Percentiles rank a stretch among this genome's conserved stretches.
phyloP scores from a whole-genome alignment of 2,888 invertebrate species.

The Ctenicera cuprea region DNA sequence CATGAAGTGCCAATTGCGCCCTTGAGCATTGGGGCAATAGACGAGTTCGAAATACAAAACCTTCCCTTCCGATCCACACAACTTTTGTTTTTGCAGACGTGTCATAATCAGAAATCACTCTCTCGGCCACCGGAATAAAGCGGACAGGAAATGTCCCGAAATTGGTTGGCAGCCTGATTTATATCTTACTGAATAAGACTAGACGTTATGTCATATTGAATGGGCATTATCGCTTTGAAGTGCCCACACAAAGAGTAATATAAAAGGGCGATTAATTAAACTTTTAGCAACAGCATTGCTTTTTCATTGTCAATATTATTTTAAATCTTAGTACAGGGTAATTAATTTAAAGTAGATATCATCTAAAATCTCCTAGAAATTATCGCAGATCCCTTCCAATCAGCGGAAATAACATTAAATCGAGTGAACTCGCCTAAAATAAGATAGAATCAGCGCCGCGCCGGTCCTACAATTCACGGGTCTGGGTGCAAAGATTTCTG shows the following conservation, averaged over 20 bases:
- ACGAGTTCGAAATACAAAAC: constrained; percentile 47
- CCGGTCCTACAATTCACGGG: too few relatives aligned
- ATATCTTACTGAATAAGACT: constrained; percentile 20
- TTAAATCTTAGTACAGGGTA: too few relatives aligned
- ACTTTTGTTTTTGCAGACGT: constrained; percentile 45
- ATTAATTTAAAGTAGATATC: too few relatives aligned
- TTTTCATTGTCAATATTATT: too few relatives aligned
- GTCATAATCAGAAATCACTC: constrained; percentile 43
- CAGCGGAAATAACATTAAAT: too few relatives aligned
- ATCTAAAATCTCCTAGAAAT: too few relatives aligned
- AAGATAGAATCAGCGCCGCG: too few relatives aligned
- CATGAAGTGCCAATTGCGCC: constrained; percentile 55
- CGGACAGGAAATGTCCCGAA: constrained; percentile 1
- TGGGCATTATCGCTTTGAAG: constrained; percentile 20
- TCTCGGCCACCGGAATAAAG: background rate
- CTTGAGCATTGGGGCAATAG: constrained; percentile 52
- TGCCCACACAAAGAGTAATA: background rate
- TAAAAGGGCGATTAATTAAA: constrained; percentile 1
- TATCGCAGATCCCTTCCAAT: too few relatives aligned
- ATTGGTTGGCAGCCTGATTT: constrained; percentile 16
- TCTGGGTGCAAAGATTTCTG: too few relatives aligned
- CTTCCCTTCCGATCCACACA: constrained; percentile 29
- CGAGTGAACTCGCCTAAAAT: too few relatives aligned
- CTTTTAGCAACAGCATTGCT: background rate
- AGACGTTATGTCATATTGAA: constrained; percentile 13